Evolutionary conservation across 1,140 invertebrate species (phyloP).

Genomic region (Tenebrio molitor): DNA sequence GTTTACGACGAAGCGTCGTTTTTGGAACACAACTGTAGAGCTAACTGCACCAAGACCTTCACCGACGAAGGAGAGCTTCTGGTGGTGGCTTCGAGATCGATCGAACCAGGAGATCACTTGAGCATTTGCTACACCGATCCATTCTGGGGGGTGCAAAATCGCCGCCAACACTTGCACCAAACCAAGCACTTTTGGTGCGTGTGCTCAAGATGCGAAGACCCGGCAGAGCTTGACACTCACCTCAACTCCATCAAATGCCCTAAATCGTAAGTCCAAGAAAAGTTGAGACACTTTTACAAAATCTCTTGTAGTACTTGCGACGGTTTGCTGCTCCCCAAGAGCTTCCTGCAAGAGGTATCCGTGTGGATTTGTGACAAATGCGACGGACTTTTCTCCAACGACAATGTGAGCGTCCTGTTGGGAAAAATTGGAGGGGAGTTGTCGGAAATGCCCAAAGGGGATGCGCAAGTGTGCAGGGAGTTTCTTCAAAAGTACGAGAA

Average conservation of each 20-base stretch:
- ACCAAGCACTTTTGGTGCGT: conserved; percentile 82
- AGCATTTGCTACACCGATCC: conserved; percentile 81
- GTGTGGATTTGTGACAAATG: conserved; percentile 69
- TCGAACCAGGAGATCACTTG: conserved; percentile 70
- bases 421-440: conserved; percentile 74
- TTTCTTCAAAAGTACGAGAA: conserved; percentile 72
- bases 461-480: conserved; percentile 70
- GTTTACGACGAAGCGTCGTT: conserved; percentile 79
- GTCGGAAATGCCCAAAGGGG: conserved; percentile 72
- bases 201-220: conserved; percentile 77
- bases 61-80: conserved; percentile 73
- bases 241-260: conserved; percentile 79
- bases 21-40: conserved; percentile 80
- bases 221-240: conserved; percentile 79
- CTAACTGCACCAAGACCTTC: conserved; percentile 82
- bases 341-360: background rate
- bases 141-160: conserved; percentile 76
- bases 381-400: conserved; percentile 65
- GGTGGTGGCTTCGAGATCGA: conserved; percentile 70
- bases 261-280: conserved; percentile 71
- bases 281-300: too few species aligned
- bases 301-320: background rate
- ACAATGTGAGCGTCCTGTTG: conserved; percentile 70
- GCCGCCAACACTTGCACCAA: conserved; percentile 76
- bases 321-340: background rate